Conservation (phyloP, 2,797 vertebrate genomes). For the Cottoperca gobio region DNA sequence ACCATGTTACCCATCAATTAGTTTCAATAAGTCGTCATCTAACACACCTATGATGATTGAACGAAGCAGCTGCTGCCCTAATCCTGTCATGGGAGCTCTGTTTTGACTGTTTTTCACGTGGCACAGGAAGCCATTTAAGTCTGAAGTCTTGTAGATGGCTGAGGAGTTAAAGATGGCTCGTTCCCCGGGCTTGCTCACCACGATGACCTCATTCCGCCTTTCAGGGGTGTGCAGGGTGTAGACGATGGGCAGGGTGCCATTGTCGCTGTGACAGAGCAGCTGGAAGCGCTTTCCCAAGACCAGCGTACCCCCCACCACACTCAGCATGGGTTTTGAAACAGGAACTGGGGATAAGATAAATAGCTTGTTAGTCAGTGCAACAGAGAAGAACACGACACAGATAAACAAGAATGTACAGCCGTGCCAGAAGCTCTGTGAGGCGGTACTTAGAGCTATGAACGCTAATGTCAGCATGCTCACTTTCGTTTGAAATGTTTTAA, state of each 20-base stretch:
- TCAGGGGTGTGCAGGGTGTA: slow-evolving; percentile 65
- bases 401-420: background rate
- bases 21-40: background rate
- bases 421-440: background rate
- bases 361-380: slow-evolving; percentile 1
- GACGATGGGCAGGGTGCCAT: slow-evolving; percentile 77
- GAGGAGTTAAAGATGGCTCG: slow-evolving; percentile 74
- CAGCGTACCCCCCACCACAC: slow-evolving; percentile 66
- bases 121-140: slow-evolving; percentile 69
- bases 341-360: slow-evolving; percentile 66
- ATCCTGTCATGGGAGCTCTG: accelerated
- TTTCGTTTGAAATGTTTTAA: no score
- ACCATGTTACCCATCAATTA: background rate
- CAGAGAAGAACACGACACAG: slow-evolving; percentile 3
- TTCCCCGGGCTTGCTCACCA: slow-evolving; percentile 37
- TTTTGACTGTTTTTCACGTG: slow-evolving; percentile 61
- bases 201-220: accelerated
- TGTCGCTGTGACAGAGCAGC: slow-evolving; percentile 72
- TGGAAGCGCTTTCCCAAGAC: slow-evolving; percentile 76
- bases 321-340: slow-evolving; percentile 73
- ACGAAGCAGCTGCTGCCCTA: slow-evolving; percentile 16
- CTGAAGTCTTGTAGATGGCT: slow-evolving; percentile 51
- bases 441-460: background rate
- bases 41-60: slow-evolving; percentile 78
- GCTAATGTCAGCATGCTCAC: background rate